Conservation (phyloP, 1,140 invertebrate species). For the Drosophila arawakana region DNA sequence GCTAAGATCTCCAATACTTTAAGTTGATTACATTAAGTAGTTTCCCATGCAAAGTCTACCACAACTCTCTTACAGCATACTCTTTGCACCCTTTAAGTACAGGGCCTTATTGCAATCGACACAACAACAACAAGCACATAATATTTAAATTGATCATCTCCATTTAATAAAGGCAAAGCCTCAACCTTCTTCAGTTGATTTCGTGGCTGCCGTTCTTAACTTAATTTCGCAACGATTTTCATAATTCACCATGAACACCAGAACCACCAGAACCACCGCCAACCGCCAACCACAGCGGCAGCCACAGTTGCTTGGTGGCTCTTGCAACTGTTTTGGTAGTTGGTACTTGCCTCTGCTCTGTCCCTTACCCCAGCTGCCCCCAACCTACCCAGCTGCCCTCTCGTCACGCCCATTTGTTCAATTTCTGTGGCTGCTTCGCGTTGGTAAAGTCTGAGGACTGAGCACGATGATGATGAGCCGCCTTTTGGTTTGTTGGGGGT, state of each 20-base stretch:
- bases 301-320: constrained; percentile 18
- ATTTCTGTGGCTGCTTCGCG: constrained; percentile 39
- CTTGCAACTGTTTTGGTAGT: constrained; percentile 78
- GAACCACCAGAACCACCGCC: too few relatives aligned
- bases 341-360: constrained; percentile 45
- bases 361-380: neutral
- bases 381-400: constrained; percentile 14
- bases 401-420: constrained; percentile 72
- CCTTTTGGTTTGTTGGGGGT: constrained; percentile 13
- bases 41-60: too few relatives aligned
- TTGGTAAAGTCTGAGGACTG: constrained; percentile 19
- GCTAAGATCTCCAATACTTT: too few relatives aligned
- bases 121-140: constrained; percentile 40
- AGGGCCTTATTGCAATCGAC: constrained; percentile 20
- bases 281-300: too few relatives aligned
- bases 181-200: constrained; percentile 24
- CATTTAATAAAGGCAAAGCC: constrained; percentile 79
- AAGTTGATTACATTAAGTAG: too few relatives aligned
- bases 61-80: too few relatives aligned
- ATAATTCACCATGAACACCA: constrained; percentile 83
- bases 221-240: constrained; percentile 84
- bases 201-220: constrained; percentile 64
- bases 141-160: constrained; percentile 84
- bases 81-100: too few relatives aligned
- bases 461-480: constrained; percentile 26